Base-by-base conservation (phyloP, 2,888 invertebrate species). In the Synergus laeviventris region DNA sequence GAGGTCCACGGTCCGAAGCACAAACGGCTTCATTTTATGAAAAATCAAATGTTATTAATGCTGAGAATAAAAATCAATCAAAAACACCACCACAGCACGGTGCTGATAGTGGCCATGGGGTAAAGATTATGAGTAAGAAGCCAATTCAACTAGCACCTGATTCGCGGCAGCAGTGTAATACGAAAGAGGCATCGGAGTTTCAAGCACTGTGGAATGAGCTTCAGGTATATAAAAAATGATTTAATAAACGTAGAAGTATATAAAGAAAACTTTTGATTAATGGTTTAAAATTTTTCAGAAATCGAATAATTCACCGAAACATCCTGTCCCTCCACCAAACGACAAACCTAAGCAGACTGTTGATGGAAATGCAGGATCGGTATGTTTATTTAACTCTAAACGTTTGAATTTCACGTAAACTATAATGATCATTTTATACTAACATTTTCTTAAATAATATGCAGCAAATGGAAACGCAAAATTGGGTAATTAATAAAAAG, bases 161-260 rank as follows among this genome's bases (percentile, higher is more conserved):
- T 9, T 11, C 66, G 2, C 49, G 31, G n/a, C 45, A 31, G 24
- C 70, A 45, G 4, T 24, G 4, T 49, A 56, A 11, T 8, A 7
- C 36, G 1, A 74, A 74, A 14, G 76, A 78, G 45, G 73, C 74
- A 1, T 84, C 88, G 0, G 91, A 91, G 70, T 91, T 89, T 70
- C 90, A 91, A 78, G 87, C 88, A 7, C 76, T 91, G 45, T 91
- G 91, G 91, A 89, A 89, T 62, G 90, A 91, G 73, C 80, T 91
- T 39, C 87, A 90, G 54, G 86, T 59, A 59, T 38, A 9, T 73
- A 59, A 1, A 12, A 38, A n/a, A 70, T 45, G 5, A 1, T 9
- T 36, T 1, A 70, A 42, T 39, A 42, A 45, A 31, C 7, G 16
- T 3, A 18, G 31, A 38, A 62, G 14, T 14, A 18, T 18, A 61